A percentile compares a stretch with the other conserved stretches of the same genome.
These are phyloP conservation scores for Diarsia rubi DNA, from an alignment of 2,888 invertebrate genomes.

Conservation along the genomic window DNA sequence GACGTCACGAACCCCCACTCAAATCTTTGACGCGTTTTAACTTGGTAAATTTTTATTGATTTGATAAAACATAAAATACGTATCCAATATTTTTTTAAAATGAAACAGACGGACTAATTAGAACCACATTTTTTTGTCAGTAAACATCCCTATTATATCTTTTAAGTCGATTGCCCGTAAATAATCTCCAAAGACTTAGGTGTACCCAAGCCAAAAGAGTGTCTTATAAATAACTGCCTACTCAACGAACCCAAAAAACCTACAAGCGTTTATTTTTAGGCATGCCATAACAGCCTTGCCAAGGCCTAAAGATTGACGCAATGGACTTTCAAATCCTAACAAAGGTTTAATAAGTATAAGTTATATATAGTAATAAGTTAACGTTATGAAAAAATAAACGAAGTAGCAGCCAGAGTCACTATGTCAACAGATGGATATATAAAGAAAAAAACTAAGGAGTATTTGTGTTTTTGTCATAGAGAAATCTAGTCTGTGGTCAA, in stretches of 20 bases:
- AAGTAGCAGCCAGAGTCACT: neutral
- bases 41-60: too few relatives aligned
- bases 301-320: slow-evolving; percentile 32
- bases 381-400: slow-evolving; percentile 24
- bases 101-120: too few relatives aligned
- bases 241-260: slow-evolving; percentile 14
- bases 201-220: neutral
- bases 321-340: slow-evolving; percentile 54
- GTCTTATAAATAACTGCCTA: slow-evolving; percentile 8
- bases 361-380: too few relatives aligned
- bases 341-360: slow-evolving; percentile 24
- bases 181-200: neutral
- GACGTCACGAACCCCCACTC: too few relatives aligned
- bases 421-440: slow-evolving; percentile 18
- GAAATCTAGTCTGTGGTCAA: slow-evolving; percentile 54
- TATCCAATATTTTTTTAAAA: too few relatives aligned
- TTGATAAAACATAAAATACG: too few relatives aligned
- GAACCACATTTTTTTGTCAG: too few relatives aligned
- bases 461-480: slow-evolving; percentile 42
- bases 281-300: slow-evolving; percentile 28
- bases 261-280: slow-evolving; percentile 38
- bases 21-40: too few relatives aligned
- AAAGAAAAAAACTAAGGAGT: slow-evolving; percentile 4
- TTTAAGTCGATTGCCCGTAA: neutral
- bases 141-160: too few relatives aligned